Evolutionary conservation across 2,113 vertebrate species (phyloP).

Genomic region (Alaudala cheleensis): DNA sequence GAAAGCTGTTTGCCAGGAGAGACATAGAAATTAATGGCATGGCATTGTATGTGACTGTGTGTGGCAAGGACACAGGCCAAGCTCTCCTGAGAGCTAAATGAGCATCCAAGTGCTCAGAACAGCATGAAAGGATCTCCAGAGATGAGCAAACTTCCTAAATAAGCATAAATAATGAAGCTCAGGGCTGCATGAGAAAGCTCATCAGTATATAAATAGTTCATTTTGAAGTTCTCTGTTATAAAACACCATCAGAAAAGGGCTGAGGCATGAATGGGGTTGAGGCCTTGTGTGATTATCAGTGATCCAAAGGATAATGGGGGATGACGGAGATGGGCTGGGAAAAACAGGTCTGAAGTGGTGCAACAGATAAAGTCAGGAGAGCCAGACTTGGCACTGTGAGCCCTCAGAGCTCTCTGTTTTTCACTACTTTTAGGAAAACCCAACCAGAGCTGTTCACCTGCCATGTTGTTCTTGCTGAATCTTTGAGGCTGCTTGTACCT

Average conservation of each 20-base stretch:
- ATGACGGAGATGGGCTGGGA: background rate
- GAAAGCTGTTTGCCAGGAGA: background rate
- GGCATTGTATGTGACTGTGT: background rate
- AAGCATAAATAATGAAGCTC: slow-evolving; percentile 7
- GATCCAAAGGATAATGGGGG: background rate
- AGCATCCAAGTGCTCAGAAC: background rate
- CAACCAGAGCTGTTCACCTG: background rate
- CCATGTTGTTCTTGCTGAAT: background rate
- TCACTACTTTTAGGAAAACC: background rate
- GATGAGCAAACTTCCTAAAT: background rate
- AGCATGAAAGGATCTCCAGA: background rate
- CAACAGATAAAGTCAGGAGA: background rate
- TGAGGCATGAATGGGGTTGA: background rate
- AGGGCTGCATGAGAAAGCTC: background rate
- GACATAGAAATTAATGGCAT: background rate
- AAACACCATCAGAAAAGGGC: background rate
- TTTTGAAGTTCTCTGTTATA: background rate
- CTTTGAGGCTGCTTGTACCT: background rate
- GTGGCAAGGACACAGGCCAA: background rate
- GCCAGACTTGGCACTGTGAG: background rate
- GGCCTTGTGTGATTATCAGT: background rate
- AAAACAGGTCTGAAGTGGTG: background rate
- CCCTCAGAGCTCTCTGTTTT: background rate
- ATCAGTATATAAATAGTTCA: background rate
- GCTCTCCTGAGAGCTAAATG: background rate